These are phyloP conservation scores for Anadara kagoshimensis DNA, from an alignment of 1,140 invertebrate species.

Conservation along the genomic window DNA sequence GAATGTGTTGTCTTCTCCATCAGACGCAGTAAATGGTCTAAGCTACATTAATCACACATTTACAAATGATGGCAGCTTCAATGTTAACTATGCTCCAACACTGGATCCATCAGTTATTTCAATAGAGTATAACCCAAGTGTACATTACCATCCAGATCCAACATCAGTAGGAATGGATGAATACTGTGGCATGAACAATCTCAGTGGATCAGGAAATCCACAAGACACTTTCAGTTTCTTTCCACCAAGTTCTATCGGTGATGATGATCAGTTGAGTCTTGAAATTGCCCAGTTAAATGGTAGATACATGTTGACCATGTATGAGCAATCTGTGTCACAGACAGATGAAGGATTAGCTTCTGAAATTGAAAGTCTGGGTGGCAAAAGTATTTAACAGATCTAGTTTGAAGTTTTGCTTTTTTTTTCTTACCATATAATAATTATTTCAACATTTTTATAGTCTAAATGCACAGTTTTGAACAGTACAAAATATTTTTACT, in stretches of 20 bases:
- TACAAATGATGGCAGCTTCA: neutral
- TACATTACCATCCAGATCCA: neutral
- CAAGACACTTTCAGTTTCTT: neutral
- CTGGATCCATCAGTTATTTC: neutral
- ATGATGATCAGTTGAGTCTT: constrained; percentile 9
- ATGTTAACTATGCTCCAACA: neutral
- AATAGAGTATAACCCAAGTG: neutral
- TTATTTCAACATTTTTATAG: no score
- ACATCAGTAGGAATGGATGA: neutral
- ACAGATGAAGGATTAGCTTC: neutral
- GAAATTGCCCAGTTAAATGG: constrained; percentile 7
- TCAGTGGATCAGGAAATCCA: neutral
- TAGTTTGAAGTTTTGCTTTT: no score
- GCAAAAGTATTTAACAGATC: constrained; percentile 9
- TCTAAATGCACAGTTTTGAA: no score
- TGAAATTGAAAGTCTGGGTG: constrained; percentile 18
- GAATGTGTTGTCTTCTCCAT: neutral
- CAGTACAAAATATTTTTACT: no score
- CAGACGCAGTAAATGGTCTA: neutral
- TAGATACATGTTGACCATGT: neutral
- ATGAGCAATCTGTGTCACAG: neutral
- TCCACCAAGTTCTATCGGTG: constrained; percentile 11
- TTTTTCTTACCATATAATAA: no score
- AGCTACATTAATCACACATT: neutral
- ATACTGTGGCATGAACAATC: neutral